Base-by-base conservation (phyloP, 2,888 invertebrate genomes). In the Epirrita christyi region DNA sequence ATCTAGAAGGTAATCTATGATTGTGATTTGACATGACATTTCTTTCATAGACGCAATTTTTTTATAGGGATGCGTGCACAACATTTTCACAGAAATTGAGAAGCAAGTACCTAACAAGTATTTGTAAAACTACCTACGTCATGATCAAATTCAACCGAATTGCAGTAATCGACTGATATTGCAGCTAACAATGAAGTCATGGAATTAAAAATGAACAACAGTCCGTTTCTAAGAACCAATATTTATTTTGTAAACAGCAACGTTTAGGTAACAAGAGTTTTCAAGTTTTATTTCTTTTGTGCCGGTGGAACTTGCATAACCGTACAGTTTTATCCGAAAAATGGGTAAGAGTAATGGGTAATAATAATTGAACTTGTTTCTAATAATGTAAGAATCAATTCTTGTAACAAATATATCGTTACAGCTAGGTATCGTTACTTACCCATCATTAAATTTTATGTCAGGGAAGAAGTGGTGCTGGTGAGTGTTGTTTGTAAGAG, bases 201-300 rank as follows among this genome's bases (percentile, higher is more conserved):
- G 38, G 37, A 51, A 57, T 45, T 41, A 6, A 15, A 46, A 49
- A 55, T 56, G 55, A 65, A 65, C 64, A 65, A 65, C 61, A 54
- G 56, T n/a, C 14, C 14, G 8, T 62, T 65, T 65, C 64, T 45
- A n/a, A 36, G 54, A 55, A n/a, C n/a, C n/a, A n/a, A 55, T 27
- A 32, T 21, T 32, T 37, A 32, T 44, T 53, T 46, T 53, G 34
- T 32, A 46, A 53, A 40, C 52, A 45, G 10, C 10, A 10, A 10
- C n/a, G 40, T 6, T 14, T 14, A 13, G 28, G 1, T 28, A 46
- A 36, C 21, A 36, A 27, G 5, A 37, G 32, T 36, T 41, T 15
- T 15, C 4, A 14, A 54, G 27, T 55, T 63, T 55, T 49, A 59
- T 59, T 58, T 38, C 28, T 60, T 58, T 64, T 42, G 44, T 51